phyloP scores from a whole-genome alignment of 2,797 vertebrate genomes.

The Poeciliopsis paucimaculata region DNA sequence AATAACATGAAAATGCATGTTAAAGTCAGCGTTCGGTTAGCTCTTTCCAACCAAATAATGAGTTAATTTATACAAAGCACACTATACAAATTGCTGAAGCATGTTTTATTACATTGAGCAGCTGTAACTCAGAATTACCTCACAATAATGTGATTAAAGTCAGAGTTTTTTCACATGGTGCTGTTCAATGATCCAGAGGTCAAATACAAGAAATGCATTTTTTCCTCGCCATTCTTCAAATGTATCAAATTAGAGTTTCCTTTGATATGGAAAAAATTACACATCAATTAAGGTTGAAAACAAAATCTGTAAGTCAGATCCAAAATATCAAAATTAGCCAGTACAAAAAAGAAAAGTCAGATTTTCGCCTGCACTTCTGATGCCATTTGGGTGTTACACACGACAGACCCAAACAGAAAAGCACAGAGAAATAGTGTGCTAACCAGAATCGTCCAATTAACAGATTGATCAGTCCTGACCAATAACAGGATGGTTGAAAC shows the following conservation, averaged over 20 bases:
- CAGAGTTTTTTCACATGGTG: not conserved
- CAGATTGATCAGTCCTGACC: not conserved
- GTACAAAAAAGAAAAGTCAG: not conserved
- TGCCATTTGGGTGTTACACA: not conserved
- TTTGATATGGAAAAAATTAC: not conserved
- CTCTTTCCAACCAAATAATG: not conserved
- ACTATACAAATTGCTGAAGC: not conserved
- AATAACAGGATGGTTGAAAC: not conserved
- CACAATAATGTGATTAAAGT: not conserved
- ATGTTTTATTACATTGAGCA: not conserved
- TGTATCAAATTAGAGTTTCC: not conserved
- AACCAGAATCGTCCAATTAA: not conserved
- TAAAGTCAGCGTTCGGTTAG: not conserved
- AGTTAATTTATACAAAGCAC: not conserved
- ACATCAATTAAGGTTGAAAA: not conserved
- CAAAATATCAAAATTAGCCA: not conserved
- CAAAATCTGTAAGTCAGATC: not conserved
- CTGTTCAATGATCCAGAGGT: not conserved
- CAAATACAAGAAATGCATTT: not conserved
- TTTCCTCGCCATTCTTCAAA: not conserved
- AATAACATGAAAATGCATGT: not conserved
- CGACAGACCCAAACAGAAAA: not conserved
- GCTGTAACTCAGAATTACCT: not conserved
- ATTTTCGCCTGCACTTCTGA: not conserved
- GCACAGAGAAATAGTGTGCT: not conserved